Percentiles rank a stretch among this genome's conserved stretches.
Conservation (phyloP, 1,140 invertebrate species). For the Lepidotrigona ventralis region DNA sequence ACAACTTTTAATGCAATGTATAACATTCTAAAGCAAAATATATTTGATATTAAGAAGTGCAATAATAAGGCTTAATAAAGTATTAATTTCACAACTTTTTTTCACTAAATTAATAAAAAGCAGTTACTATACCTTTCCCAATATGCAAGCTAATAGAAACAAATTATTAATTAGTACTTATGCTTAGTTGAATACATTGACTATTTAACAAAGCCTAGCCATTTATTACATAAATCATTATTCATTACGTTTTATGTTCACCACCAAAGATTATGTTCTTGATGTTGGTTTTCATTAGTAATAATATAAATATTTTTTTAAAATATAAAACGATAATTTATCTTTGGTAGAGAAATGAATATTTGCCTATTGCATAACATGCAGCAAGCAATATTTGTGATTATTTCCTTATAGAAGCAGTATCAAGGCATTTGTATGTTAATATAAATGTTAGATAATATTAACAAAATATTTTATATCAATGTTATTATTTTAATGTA, state of each 20-base stretch:
- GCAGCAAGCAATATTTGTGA: constrained; percentile 25
- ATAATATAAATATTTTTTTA: background rate
- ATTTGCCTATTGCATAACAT: constrained; percentile 30
- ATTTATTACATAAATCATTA: constrained; percentile 35
- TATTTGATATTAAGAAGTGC: constrained; percentile 21
- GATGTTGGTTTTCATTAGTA: background rate
- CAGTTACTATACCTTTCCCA: constrained; percentile 77
- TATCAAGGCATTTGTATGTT: constrained; percentile 13
- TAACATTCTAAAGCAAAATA: constrained; percentile 47
- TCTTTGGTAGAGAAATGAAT: constrained; percentile 28
- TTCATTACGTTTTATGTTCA: constrained; percentile 35
- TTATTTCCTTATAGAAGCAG: constrained; percentile 14
- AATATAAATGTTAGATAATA: constrained; percentile 5
- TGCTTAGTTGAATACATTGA: constrained; percentile 44
- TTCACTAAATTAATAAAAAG: constrained; percentile 59
- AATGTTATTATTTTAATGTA: background rate
- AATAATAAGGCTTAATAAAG: constrained; percentile 13
- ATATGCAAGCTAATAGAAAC: constrained; percentile 78
- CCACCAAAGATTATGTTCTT: constrained; percentile 45
- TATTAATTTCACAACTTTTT: constrained; percentile 44
- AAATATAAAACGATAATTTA: background rate
- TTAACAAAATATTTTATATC: constrained; percentile 19
- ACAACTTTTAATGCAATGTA: constrained; percentile 31
- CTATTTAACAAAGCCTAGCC: constrained; percentile 52
- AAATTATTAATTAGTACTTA: constrained; percentile 65